Base-by-base conservation (phyloP, 2,113 vertebrate genomes). In the Halcyon malimbica region DNA sequence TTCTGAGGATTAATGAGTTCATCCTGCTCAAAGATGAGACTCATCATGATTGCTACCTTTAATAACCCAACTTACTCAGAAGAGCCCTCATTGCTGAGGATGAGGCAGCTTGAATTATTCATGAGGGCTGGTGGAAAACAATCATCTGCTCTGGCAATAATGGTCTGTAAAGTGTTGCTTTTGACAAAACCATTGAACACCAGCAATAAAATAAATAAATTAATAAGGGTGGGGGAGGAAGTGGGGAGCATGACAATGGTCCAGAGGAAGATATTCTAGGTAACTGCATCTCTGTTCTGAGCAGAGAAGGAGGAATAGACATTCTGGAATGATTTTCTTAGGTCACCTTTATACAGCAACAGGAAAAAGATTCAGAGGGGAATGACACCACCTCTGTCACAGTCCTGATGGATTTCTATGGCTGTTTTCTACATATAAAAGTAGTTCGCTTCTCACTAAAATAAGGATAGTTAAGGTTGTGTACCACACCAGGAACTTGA, bases 151-250 rank as follows among this genome's bases (percentile, higher is more conserved):
- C 87, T 77, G 82, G 65, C 94, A 95, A 84, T 97, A 97, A 97
- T 93, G 92, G 83, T 57, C 94, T 96, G 89, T 87, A 96, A 96
- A 96, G 68, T 64, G 89, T 84, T 93, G 75, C 83, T 96, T 97
- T 95, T 93, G 93, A 97, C 94, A 96, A 96, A 95, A 91, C 59
- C 77, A 87, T 97, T 96, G 96, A 96, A 93, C 91, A 96, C 77
- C 37, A 87, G 69, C 89, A 86, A 87, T 91, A 96, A 97, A 96
- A 94, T 79, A 96, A 93, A 95, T 90, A 92, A 85, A 75, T 79
- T 75, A 83, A 73, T 64, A 71, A 87, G 35, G 35, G 15, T 35
- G 64, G 25, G 51, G 71, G 48, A 71, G 24, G 31, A 48, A 35
- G 20, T 28, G 69, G 18, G 44, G 79, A 64, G 35, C 41, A 92